Base-by-base conservation (phyloP, 2,888 invertebrate genomes). In the Pteria penguin region DNA sequence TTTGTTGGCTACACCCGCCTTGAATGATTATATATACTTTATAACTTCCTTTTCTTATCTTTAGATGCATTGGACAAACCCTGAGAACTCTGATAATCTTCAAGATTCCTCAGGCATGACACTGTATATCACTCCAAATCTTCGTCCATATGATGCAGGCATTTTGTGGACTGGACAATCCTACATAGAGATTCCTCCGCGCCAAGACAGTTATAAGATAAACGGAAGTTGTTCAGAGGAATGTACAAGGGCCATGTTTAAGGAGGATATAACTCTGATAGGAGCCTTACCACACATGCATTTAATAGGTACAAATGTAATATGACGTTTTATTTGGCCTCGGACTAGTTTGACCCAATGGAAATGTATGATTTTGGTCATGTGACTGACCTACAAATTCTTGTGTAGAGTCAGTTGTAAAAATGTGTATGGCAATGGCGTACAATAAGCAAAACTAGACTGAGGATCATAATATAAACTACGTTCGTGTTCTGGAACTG, bases 51-150 rank as follows among this genome's bases (percentile, higher is more conserved):
- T n/a, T n/a, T n/a, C n/a, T n/a, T n/a, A n/a, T n/a, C n/a, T 60
- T 0, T 70, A 80, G 78, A 66, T 75, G 29, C 80, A 80, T 67
- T 80, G 80, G 80, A 80, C 76, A 5, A 80, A 80, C 67, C 77
- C 80, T 0, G 55, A 69, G 8, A 26, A 18, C 54, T 57, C n/a
- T n/a, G 62, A 63, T 11, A 66, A 75, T 33, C 72, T 66, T 22
- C 65, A 33, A 55, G 80, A 80, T 52, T 61, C 72, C 11, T 80
- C 80, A 1, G 80, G 80, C 5, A 62, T 80, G 54, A 54, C 45
- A 26, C 45, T 80, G 29, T 75, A 68, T 67, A 75, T 75, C 75
- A 80, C 77, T 3, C 61, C 72, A n/a, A 72, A 71, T 11, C 72
- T 77, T 18, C 57, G 80, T 1, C 57, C 22, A 1, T 75, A 75